Conservation (phyloP, 1,140 invertebrate species). For the Heliothis subflexa region DNA sequence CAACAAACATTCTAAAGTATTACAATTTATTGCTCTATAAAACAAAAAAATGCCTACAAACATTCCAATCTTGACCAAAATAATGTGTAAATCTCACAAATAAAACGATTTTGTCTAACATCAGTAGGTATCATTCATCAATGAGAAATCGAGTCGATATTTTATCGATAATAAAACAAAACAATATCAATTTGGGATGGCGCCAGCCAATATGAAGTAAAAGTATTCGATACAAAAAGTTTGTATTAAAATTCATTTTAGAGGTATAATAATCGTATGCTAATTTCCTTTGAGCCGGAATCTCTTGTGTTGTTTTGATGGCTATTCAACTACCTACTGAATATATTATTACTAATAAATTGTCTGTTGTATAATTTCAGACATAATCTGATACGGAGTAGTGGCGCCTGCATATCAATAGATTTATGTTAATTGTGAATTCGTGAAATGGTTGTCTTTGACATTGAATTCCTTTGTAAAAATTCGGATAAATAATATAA, state of each 20-base stretch:
- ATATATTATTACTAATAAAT: conserved; percentile 48
- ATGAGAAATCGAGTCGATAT: conserved; percentile 22
- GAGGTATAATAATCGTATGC: conserved; percentile 42
- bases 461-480: conserved; percentile 4
- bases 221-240: conserved; percentile 12
- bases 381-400: conserved; percentile 42
- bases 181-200: conserved; percentile 24
- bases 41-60: neutral
- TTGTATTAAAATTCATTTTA: conserved; percentile 11
- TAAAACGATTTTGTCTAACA: neutral
- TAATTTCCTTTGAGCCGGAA: conserved; percentile 22
- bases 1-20: neutral
- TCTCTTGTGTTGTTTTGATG: conserved; percentile 47
- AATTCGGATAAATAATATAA: too few species aligned
- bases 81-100: neutral
- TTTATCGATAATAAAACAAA: conserved; percentile 36
- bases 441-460: conserved; percentile 9
- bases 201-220: conserved; percentile 31
- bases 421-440: conserved; percentile 44
- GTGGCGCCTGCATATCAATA: conserved; percentile 53
- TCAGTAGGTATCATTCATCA: conserved; percentile 41
- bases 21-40: neutral
- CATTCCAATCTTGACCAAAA: neutral
- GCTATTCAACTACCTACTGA: conserved; percentile 47
- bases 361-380: conserved; percentile 46